Percentiles rank a stretch among this genome's conserved stretches.
These are phyloP conservation scores for Chelidonichthys spinosus DNA, from an alignment of 2,797 vertebrate species.

Conservation along the genomic window DNA sequence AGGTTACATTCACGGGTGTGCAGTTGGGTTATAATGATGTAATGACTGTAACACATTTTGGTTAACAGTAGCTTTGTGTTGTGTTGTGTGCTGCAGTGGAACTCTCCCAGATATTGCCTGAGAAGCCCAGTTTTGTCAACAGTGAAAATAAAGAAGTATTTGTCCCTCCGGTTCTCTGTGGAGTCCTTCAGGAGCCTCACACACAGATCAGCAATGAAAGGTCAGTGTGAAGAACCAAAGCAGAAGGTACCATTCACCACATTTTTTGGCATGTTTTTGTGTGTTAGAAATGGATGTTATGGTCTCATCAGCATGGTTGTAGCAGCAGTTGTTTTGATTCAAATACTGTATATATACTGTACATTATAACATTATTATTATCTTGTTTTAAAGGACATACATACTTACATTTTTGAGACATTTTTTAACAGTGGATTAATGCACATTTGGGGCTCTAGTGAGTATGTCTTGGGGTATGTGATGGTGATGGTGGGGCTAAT, in stretches of 20 bases:
- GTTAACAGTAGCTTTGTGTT: slow-evolving; percentile 6
- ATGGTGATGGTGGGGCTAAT: background rate
- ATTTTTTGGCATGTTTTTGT: background rate
- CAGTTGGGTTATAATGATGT: background rate
- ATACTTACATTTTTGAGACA: background rate
- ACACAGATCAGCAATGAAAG: slow-evolving; percentile 46
- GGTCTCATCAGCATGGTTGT: background rate
- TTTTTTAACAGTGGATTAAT: background rate
- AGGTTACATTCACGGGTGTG: background rate
- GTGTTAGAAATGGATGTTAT: background rate
- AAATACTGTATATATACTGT: background rate
- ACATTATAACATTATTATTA: background rate
- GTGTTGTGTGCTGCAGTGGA: slow-evolving; percentile 84
- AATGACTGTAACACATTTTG: background rate
- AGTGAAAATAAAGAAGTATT: slow-evolving; percentile 85
- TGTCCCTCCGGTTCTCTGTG: slow-evolving; percentile 81
- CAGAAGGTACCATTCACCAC: background rate
- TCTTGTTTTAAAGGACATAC: background rate
- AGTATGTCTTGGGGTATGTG: accelerated
- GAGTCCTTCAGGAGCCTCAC: slow-evolving; percentile 78
- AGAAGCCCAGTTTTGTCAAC: slow-evolving; percentile 86
- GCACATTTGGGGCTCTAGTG: background rate
- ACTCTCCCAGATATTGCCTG: slow-evolving; percentile 78
- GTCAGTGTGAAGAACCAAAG: slow-evolving; percentile 53
- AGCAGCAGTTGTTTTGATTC: background rate